Evolutionary conservation across 2,113 vertebrate genomes (phyloP).

Genomic region (Crypturellus undulatus): DNA sequence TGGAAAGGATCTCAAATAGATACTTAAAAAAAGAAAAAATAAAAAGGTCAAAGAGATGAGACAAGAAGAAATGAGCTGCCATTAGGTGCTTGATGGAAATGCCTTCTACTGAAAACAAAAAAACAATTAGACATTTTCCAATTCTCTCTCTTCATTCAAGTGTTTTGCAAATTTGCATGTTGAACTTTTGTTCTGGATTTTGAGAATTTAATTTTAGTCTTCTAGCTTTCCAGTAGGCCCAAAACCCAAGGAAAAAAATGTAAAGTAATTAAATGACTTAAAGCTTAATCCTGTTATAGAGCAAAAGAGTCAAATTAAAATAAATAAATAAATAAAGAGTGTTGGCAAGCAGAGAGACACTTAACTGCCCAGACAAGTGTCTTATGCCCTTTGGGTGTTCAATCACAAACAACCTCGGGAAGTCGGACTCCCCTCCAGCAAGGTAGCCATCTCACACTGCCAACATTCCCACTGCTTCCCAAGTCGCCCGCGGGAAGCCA

Average conservation of each 20-base stretch:
- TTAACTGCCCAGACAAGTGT: background rate
- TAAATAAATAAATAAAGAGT: background rate
- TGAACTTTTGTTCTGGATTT: background rate
- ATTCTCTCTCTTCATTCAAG: background rate
- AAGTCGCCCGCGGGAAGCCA: background rate
- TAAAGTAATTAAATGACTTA: background rate
- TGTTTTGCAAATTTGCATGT: accelerated
- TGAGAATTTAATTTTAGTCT: background rate
- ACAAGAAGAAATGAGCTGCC: background rate
- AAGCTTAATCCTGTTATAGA: background rate
- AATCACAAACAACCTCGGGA: background rate
- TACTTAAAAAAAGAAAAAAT: background rate
- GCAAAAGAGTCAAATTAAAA: background rate
- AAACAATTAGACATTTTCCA: background rate
- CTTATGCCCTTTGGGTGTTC: background rate
- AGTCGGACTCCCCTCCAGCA: background rate
- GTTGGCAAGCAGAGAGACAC: background rate
- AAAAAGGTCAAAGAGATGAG: background rate
- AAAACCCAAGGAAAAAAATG: background rate
- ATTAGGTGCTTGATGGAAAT: background rate
- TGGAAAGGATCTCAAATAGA: background rate
- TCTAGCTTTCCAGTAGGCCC: background rate
- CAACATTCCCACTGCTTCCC: background rate
- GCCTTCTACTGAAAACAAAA: accelerated
- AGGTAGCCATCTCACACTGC: accelerated